A percentile compares a stretch with the other conserved stretches of the same genome.
phyloP scores from a whole-genome alignment of 2,888 invertebrate species.

The Chrysomela aeneicollis region DNA sequence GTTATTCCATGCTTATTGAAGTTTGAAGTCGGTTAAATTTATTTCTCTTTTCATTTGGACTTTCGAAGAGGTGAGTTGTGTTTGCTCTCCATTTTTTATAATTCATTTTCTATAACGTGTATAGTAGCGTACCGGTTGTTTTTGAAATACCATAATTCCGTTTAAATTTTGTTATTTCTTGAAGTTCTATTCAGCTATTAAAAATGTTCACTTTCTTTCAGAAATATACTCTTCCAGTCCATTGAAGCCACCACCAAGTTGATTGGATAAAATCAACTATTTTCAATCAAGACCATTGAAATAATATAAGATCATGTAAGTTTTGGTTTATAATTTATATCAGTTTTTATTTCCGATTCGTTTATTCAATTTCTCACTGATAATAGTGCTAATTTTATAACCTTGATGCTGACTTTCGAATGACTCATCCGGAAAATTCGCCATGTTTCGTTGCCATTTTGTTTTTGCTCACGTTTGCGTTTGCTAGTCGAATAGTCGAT shows the following conservation, averaged over 20 bases:
- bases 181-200: too few relatives aligned
- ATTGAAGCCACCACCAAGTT: neutral
- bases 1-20: too few relatives aligned
- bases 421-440: neutral
- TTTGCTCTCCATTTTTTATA: too few relatives aligned
- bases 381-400: neutral
- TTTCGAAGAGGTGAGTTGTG: neutral
- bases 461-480: neutral
- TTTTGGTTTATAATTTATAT: neutral
- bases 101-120: too few relatives aligned
- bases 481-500: too few relatives aligned
- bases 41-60: neutral
- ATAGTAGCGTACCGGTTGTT: too few relatives aligned
- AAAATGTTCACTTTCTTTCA: neutral
- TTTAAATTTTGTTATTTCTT: too few relatives aligned
- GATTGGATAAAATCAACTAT: neutral
- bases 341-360: neutral
- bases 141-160: too few relatives aligned
- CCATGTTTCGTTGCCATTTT: constrained; percentile 1
- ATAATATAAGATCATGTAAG: neutral
- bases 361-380: neutral
- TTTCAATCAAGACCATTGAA: neutral
- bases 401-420: neutral
- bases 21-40: neutral
- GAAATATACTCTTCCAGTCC: neutral